These are phyloP conservation scores for Mythimna ferrago DNA, from an alignment of 2,888 invertebrate genomes.

Conservation along the genomic window DNA sequence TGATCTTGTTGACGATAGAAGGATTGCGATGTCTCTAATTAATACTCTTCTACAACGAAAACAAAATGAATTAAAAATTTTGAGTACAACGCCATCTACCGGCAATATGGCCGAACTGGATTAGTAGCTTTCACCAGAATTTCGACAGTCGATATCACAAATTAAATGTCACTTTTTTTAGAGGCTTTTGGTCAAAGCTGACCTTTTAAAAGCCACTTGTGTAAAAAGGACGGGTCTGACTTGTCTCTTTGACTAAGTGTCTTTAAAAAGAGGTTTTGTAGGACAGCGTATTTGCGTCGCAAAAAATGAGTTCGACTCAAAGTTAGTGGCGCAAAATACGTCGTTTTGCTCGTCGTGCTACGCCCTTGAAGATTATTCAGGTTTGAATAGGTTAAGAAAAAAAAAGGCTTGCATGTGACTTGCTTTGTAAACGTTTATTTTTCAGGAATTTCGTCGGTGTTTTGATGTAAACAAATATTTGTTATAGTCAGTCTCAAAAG, in stretches of 20 bases:
- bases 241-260: background rate
- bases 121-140: background rate
- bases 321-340: background rate
- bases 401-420: background rate
- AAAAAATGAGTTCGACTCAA: background rate
- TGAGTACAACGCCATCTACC: no score
- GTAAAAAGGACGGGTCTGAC: background rate
- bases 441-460: background rate
- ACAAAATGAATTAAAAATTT: no score
- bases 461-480: no score
- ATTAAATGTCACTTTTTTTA: background rate
- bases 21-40: no score
- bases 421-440: background rate
- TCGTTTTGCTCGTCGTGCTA: no score
- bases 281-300: background rate
- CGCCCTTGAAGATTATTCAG: background rate
- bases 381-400: background rate
- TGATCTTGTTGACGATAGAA: no score
- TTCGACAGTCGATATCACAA: background rate
- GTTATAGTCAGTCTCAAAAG: no score
- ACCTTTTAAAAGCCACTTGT: background rate
- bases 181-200: background rate
- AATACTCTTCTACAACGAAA: no score
- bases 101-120: no score
- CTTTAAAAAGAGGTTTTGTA: background rate